Evolutionary conservation across 2,888 invertebrate species (phyloP).

Genomic region (Agrochola macilenta): DNA sequence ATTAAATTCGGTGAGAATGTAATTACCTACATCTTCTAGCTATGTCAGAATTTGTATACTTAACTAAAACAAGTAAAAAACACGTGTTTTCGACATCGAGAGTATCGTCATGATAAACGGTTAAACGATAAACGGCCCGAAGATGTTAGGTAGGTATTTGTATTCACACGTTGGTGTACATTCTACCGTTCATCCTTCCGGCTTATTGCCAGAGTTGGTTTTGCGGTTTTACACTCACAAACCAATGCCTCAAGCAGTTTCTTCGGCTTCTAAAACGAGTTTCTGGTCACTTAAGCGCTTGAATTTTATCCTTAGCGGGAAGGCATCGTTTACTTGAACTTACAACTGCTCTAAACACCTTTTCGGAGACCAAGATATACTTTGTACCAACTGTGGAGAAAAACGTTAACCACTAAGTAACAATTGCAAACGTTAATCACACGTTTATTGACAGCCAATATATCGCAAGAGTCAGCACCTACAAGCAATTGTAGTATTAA

Average conservation of each 20-base stretch:
- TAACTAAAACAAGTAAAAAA: background rate
- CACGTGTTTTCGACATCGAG: background rate
- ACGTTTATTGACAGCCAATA: constrained; percentile 33
- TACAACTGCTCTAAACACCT: constrained; percentile 1
- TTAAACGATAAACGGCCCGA: too few relatives aligned
- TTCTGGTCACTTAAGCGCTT: background rate
- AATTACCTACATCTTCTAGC: constrained; percentile 20
- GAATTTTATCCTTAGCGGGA: background rate
- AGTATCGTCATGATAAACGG: background rate
- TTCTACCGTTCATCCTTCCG: constrained; percentile 39
- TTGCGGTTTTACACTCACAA: constrained; percentile 28
- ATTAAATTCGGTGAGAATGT: constrained; percentile 17
- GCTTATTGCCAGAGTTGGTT: constrained; percentile 19
- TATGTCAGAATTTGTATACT: constrained; percentile 5
- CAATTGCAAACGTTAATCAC: constrained; percentile 44
- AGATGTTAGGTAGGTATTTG: background rate
- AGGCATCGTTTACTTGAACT: constrained; percentile 8
- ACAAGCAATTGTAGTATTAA: constrained; percentile 39
- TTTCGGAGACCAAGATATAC: background rate
- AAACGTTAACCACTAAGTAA: constrained; percentile 17
- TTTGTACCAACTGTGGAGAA: constrained; percentile 6
- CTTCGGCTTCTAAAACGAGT: background rate
- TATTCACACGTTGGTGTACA: constrained; percentile 31
- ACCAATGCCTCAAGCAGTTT: background rate
- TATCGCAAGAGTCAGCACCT: constrained; percentile 30